Evolutionary conservation across 2,113 vertebrate genomes (phyloP).

Genomic region (Peromyscus californicus): DNA sequence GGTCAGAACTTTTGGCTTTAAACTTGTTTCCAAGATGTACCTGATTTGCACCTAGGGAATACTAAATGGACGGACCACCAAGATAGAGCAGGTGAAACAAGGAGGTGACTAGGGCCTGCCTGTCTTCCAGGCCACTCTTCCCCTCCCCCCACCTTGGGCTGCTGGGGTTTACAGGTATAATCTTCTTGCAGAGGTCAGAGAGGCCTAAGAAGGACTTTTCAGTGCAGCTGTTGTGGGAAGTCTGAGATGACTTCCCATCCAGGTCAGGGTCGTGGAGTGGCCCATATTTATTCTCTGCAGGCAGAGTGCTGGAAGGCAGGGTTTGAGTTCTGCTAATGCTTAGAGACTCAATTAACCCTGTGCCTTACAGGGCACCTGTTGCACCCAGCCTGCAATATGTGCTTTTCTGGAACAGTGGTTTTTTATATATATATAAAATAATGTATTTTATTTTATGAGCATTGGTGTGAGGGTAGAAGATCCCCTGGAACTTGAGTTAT

Average conservation of each 20-base stretch:
- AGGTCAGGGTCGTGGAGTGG: background rate
- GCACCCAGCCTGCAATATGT: background rate
- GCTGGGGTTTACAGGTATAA: slow-evolving; percentile 76
- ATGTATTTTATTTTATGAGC: background rate
- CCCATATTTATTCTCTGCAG: background rate
- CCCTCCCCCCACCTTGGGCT: background rate
- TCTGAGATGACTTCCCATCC: background rate
- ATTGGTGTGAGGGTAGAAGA: too few species aligned
- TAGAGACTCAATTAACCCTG: background rate
- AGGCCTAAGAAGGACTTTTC: slow-evolving; percentile 74
- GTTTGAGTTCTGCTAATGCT: background rate
- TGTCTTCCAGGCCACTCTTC: background rate
- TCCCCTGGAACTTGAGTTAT: too few species aligned
- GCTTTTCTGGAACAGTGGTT: background rate
- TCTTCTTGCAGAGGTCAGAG: slow-evolving; percentile 71
- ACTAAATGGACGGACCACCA: background rate
- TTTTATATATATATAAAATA: background rate
- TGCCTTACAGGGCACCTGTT: slow-evolving; percentile 37
- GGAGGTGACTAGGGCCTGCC: rapidly evolving
- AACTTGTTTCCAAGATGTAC: background rate
- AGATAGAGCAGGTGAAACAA: background rate
- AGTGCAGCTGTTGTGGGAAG: background rate
- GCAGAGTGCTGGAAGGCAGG: background rate
- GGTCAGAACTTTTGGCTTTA: background rate
- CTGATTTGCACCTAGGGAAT: background rate